Percentiles rank a stretch among this genome's conserved stretches.
phyloP scores from a whole-genome alignment of 2,888 invertebrate species.

The Opisthograptis luteolata region DNA sequence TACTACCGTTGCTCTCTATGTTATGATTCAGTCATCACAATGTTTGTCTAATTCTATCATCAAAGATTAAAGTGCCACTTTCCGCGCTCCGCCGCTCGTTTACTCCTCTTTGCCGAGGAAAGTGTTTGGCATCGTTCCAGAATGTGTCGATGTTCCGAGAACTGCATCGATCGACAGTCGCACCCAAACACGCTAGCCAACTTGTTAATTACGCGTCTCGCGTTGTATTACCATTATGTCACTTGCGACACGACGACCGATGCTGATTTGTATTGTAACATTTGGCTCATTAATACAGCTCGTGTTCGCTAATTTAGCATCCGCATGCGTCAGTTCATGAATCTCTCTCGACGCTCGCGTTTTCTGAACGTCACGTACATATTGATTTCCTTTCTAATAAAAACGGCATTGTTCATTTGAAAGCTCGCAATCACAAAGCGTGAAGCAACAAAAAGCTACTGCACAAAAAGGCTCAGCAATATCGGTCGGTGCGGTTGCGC shows the following conservation, averaged over 20 bases:
- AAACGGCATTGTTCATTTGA: slow-evolving; percentile 72
- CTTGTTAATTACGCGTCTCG: slow-evolving; percentile 59
- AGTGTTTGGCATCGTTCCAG: slow-evolving; percentile 71
- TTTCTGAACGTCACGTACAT: slow-evolving; percentile 58
- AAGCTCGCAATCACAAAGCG: slow-evolving; percentile 75
- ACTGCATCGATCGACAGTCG: slow-evolving; percentile 60
- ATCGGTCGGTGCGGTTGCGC: slow-evolving; percentile 69
- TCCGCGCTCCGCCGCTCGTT: slow-evolving; percentile 45
- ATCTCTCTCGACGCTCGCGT: slow-evolving; percentile 34
- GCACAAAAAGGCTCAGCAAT: slow-evolving; percentile 68
- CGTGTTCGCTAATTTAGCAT: slow-evolving; percentile 37
- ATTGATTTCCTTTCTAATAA: slow-evolving; percentile 75
- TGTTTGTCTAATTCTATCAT: slow-evolving; percentile 36
- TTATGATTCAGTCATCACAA: background rate
- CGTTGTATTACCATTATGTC: slow-evolving; percentile 50
- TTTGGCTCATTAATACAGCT: slow-evolving; percentile 40
- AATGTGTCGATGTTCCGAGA: slow-evolving; percentile 66
- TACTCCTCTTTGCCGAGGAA: slow-evolving; percentile 47
- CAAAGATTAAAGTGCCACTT: slow-evolving; percentile 55
- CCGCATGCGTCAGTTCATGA: slow-evolving; percentile 38
- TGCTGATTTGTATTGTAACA: slow-evolving; percentile 38
- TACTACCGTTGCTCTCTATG: background rate
- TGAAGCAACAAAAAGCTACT: slow-evolving; percentile 76
- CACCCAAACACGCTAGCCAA: slow-evolving; percentile 45
- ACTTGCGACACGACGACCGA: slow-evolving; percentile 32